phyloP scores from a whole-genome alignment of 2,113 vertebrate species.

The Bucco capensis region DNA sequence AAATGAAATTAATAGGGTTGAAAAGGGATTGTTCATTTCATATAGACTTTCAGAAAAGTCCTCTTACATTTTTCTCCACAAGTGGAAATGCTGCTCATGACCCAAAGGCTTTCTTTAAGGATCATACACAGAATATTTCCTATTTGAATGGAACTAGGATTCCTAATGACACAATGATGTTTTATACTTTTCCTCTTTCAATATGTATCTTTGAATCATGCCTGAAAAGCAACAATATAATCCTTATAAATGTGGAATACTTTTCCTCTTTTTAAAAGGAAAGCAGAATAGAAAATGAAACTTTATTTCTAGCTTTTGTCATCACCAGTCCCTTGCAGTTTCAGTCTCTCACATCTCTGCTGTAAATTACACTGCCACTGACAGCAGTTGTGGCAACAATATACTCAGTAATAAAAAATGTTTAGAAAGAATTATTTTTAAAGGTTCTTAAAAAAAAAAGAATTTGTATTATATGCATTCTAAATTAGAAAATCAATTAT shows the following conservation, averaged over 20 bases:
- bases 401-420: neutral
- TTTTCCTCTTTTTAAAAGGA: neutral
- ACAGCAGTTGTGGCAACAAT: neutral
- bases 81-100: neutral
- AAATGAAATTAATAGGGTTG: neutral
- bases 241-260: neutral
- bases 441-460: neutral
- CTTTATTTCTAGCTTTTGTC: conserved; percentile 6
- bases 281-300: neutral
- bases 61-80: conserved; percentile 13
- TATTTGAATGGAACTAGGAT: neutral
- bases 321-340: neutral
- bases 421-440: neutral
- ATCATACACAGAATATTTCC: conserved; percentile 4
- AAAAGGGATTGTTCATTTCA: neutral
- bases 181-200: neutral
- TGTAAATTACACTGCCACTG: neutral
- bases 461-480: neutral
- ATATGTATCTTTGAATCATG: neutral
- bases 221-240: conserved; percentile 19
- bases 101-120: neutral
- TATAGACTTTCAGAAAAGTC: neutral
- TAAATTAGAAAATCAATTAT: neutral
- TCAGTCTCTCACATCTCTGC: neutral
- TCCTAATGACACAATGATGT: neutral